A percentile compares a stretch with the other conserved stretches of the same genome.
These are phyloP conservation scores for Drosophila bocki DNA, from an alignment of 1,140 invertebrate species.

Conservation along the genomic window DNA sequence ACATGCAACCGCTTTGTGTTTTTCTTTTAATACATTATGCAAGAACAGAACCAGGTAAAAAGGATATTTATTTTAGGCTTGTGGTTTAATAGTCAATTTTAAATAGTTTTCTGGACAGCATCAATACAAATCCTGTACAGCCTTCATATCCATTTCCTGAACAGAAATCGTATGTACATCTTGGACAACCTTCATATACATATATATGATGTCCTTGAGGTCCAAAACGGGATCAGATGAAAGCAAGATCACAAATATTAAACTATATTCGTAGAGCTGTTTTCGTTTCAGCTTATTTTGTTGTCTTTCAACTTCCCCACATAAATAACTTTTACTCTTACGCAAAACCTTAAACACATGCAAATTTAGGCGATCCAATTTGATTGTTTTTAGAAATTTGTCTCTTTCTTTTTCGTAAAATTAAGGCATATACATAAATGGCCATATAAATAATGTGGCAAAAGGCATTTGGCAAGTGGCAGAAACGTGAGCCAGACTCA, in stretches of 20 bases:
- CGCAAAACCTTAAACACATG: constrained; percentile 51
- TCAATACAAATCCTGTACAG: no score
- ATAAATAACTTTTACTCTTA: constrained; percentile 83
- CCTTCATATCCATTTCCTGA: no score
- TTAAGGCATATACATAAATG: no score
- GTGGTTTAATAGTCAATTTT: neutral
- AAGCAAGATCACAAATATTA: no score
- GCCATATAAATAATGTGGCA: constrained; percentile 28
- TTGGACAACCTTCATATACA: no score
- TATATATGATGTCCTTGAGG: no score
- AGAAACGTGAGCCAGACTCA: constrained; percentile 20
- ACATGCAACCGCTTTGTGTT: constrained; percentile 37
- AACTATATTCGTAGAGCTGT: neutral
- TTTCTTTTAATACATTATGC: constrained; percentile 56
- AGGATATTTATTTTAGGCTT: neutral
- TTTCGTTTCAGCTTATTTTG: neutral
- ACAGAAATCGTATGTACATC: no score
- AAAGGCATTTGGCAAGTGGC: constrained; percentile 6
- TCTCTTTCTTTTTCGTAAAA: constrained; percentile 43
- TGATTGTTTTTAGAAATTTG: constrained; percentile 66
- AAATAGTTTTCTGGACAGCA: neutral
- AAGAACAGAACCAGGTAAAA: constrained; percentile 4
- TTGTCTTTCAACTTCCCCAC: constrained; percentile 17
- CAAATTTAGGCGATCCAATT: constrained; percentile 39
- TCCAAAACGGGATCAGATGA: no score